phyloP scores from a whole-genome alignment of 2,113 vertebrate genomes.

The Sinocyclocheilus anophthalmus region DNA sequence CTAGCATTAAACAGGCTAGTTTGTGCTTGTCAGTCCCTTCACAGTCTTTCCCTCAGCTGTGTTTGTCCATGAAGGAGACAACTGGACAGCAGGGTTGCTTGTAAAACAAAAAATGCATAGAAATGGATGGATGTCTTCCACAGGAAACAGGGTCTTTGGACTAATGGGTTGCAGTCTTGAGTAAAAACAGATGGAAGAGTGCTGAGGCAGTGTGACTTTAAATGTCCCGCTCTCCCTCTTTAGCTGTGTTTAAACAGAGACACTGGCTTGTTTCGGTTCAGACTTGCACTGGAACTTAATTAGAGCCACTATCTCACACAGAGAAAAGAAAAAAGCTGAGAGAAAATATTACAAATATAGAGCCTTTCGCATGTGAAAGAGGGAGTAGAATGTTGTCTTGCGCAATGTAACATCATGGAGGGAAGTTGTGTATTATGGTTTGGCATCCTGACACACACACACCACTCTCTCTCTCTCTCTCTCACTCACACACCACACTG shows the following conservation, averaged over 20 bases:
- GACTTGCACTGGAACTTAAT: slow-evolving; percentile 41
- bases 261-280: slow-evolving; percentile 32
- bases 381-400: neutral
- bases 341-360: slow-evolving; percentile 16
- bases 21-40: neutral
- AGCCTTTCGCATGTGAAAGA: neutral
- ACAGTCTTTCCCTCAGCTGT: neutral
- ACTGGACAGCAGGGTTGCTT: slow-evolving; percentile 40
- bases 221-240: neutral
- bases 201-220: slow-evolving; percentile 9
- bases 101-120: slow-evolving; percentile 17
- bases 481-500: neutral
- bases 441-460: slow-evolving; percentile 2
- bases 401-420: neutral
- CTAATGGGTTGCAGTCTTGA: slow-evolving; percentile 41
- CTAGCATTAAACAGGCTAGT: neutral
- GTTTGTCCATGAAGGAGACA: slow-evolving; percentile 20
- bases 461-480: no score
- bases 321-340: slow-evolving; percentile 1
- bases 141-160: slow-evolving; percentile 40
- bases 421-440: slow-evolving; percentile 40
- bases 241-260: slow-evolving; percentile 14
- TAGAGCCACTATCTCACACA: slow-evolving; percentile 39
- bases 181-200: slow-evolving; percentile 23
- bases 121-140: slow-evolving; percentile 14